Base-by-base conservation (phyloP, 2,113 vertebrate genomes). In the Antennarius striatus region DNA sequence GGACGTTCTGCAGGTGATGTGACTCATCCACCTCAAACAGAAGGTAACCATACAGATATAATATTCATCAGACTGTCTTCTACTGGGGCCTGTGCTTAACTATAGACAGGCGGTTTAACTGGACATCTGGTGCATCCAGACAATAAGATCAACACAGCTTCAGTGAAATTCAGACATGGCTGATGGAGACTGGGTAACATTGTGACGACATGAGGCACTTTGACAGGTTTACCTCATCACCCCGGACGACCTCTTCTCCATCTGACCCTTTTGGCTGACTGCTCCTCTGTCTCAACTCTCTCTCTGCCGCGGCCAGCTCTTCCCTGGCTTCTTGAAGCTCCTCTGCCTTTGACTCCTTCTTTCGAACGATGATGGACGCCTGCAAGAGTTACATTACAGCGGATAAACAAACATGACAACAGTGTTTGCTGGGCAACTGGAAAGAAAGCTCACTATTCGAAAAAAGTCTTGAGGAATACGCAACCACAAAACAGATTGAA, bases 251-350 rank as follows among this genome's bases (percentile, higher is more conserved):
- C 76, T 96, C 94, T 0, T 92, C 84, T 30, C 94, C 95, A 16
- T 93, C 93, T 6, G 91, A 68, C 60, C 91, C 91, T 0, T 84
- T 93, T 64, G 92, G 90, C 88, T 95, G 93, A 56, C 42, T 93
- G 53, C 69, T 93, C 89, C 94, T 97, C 67, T 93, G 88, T 7
- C 86, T 89, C 79, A 95, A 86, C 77, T 97, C 93, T 74, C 57
- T 94, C 63, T 97, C 95, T 6, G 92, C 56, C 2, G 56, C 88
- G 0, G 90, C 74, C 83, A 97, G 77, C 84, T 97, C 95, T 68
- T 99, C 96, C 70, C 95, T 95, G 12, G 95, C 92, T 73, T 95
- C 94, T 88, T 98, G 96, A 15, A 99, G 92, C 81, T 98, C 95
- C 83, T 99, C 95, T 1, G 96, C 96, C 85, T 96, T 98, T 9